phyloP scores from a whole-genome alignment of 35 echinoderm and acorn worm species.

The Acanthaster planci region DNA sequence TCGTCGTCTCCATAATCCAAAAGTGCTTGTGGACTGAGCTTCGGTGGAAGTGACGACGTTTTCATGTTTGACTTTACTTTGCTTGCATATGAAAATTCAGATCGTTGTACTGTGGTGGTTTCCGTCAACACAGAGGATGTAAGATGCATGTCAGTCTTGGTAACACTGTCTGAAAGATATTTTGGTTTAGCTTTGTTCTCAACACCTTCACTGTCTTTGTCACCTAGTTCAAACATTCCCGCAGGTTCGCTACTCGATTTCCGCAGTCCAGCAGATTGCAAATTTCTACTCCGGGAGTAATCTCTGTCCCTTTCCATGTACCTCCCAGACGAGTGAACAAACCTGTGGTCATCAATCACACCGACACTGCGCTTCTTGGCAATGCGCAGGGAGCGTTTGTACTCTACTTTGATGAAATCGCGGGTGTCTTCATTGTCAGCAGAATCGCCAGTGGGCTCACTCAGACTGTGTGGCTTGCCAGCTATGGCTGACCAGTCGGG shows the following conservation, averaged over 20 bases:
- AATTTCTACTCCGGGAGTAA: background rate
- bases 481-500: background rate
- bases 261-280: background rate
- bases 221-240: slow-evolving; percentile 17
- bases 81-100: slow-evolving; percentile 25
- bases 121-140: background rate
- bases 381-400: slow-evolving; percentile 2
- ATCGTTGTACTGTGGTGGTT: slow-evolving; percentile 3
- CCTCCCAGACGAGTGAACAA: background rate
- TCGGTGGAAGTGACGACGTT: slow-evolving; percentile 4
- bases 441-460: background rate
- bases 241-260: slow-evolving; percentile 13
- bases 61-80: slow-evolving; percentile 21
- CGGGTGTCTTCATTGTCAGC: background rate
- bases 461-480: slow-evolving; percentile 20
- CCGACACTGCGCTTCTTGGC: slow-evolving; percentile 4
- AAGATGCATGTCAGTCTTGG: background rate
- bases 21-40: background rate
- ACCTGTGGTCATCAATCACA: background rate
- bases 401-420: background rate
- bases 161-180: slow-evolving; percentile 16
- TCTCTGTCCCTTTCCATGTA: slow-evolving; percentile 9
- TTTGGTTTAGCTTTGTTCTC: slow-evolving; percentile 12
- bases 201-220: slow-evolving; percentile 4
- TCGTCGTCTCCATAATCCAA: background rate